Conservation (phyloP, 2,113 vertebrate species). For the Sorex fumeus region DNA sequence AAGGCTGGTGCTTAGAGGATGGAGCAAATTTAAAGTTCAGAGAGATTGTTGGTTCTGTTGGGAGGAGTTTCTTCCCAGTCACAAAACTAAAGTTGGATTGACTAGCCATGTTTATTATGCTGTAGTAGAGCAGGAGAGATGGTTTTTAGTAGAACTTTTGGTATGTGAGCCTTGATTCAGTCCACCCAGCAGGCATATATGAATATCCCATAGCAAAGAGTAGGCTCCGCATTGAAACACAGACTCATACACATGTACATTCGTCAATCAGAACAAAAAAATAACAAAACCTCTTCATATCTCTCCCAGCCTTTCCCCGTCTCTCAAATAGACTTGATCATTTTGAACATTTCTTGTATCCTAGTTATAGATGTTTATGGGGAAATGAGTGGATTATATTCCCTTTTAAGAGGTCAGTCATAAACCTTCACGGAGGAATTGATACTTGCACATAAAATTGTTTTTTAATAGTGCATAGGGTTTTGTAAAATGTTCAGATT, state of each 20-base stretch:
- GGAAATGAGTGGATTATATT: neutral
- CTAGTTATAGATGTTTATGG: neutral
- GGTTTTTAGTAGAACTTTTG: neutral
- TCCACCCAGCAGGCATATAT: neutral
- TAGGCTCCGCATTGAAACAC: neutral
- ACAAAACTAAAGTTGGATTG: neutral
- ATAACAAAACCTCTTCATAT: neutral
- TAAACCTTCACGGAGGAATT: constrained; percentile 23
- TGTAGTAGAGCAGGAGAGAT: neutral
- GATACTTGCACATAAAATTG: neutral
- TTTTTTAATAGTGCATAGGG: neutral
- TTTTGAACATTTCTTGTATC: neutral
- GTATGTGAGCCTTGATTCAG: neutral
- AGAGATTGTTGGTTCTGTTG: neutral
- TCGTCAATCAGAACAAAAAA: neutral
- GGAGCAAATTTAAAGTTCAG: neutral
- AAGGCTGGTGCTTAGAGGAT: neutral
- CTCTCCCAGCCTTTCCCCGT: neutral
- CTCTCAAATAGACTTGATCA: neutral
- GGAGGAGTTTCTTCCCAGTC: neutral
- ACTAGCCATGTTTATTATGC: neutral
- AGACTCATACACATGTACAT: neutral
- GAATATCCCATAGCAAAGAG: neutral
- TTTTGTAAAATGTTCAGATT: constrained; percentile 22
- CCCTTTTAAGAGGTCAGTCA: neutral